Evolutionary conservation across 2,113 vertebrate genomes (phyloP).

Genomic region (Camelus bactrianus): DNA sequence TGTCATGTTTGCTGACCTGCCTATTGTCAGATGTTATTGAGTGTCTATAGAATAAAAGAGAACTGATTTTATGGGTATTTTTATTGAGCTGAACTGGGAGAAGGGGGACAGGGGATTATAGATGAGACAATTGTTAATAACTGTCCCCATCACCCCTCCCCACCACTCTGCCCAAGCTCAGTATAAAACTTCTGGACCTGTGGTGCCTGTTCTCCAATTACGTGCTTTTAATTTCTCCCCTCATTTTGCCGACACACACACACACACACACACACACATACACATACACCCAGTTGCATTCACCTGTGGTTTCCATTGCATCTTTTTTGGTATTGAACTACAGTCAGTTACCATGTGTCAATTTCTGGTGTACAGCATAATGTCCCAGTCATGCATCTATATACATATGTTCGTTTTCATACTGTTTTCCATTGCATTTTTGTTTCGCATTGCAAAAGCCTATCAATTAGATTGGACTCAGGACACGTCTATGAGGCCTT

Average conservation of each 20-base stretch:
- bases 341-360: too few species aligned
- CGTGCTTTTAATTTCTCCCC: not conserved
- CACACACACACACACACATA: not conserved
- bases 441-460: not conserved
- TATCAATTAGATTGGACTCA: not conserved
- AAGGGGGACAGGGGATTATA: constrained; percentile 17
- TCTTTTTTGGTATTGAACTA: not conserved
- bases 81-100: constrained; percentile 57
- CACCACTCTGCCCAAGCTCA: not conserved
- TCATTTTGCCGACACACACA: not conserved
- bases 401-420: too few species aligned
- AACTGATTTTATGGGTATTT: constrained; percentile 34
- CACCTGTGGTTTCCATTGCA: not conserved
- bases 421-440: not conserved
- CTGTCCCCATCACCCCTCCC: not conserved
- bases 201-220: not conserved
- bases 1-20: constrained; percentile 85
- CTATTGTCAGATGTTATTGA: constrained; percentile 87
- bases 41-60: constrained; percentile 78
- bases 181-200: not conserved
- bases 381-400: too few species aligned
- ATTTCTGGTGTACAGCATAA: too few species aligned
- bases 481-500: not conserved
- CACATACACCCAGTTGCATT: not conserved
- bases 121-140: constrained; percentile 41